Evolutionary conservation across 2,797 vertebrate species (phyloP).

Genomic region (Paramormyrops hopkinsi): DNA sequence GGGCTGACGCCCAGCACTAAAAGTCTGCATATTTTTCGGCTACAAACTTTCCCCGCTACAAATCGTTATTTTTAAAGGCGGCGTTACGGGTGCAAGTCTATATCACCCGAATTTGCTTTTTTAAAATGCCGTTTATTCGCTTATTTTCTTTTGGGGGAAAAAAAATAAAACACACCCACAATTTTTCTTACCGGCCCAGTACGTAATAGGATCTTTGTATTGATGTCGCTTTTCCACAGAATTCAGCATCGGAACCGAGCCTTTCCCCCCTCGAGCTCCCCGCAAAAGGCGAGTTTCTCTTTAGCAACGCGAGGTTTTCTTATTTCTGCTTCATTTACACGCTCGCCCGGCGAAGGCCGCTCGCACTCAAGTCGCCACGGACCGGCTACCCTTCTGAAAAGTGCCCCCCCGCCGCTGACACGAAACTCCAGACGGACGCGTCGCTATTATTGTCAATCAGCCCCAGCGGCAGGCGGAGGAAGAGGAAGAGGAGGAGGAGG

Average conservation of each 20-base stretch:
- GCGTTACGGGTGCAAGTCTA: background rate
- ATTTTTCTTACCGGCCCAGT: background rate
- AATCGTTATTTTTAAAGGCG: background rate
- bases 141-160: conserved; percentile 19
- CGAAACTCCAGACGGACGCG: conserved; percentile 55
- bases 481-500: conserved; percentile 12
- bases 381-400: conserved; percentile 33
- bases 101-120: background rate
- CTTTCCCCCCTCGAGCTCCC: background rate
- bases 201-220: conserved; percentile 24
- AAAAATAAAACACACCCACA: conserved; percentile 6
- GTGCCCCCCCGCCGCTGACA: conserved; percentile 42
- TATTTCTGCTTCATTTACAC: background rate
- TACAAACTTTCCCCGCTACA: conserved; percentile 3
- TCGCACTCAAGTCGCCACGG: background rate
- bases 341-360: background rate
- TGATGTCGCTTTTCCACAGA: conserved; percentile 41
- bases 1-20: background rate
- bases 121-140: background rate
- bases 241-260: conserved; percentile 52
- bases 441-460: conserved; percentile 74
- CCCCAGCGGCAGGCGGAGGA: conserved; percentile 32
- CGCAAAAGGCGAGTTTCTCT: background rate
- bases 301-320: background rate
- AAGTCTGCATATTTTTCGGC: background rate